phyloP scores from a whole-genome alignment of 1,140 invertebrate species.

The Ips typographus region DNA sequence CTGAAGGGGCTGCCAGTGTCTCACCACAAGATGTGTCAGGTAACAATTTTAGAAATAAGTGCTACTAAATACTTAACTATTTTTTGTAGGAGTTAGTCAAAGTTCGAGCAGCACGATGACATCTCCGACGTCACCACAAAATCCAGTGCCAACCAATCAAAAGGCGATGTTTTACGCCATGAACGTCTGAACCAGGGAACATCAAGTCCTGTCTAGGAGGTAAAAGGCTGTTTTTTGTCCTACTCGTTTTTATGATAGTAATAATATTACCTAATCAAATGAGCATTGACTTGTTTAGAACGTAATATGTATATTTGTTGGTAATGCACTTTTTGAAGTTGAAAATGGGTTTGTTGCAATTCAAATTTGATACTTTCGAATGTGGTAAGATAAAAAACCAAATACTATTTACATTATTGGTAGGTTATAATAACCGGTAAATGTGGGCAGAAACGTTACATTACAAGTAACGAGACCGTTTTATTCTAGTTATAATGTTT shows the following conservation, averaged over 20 bases:
- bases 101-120: slow-evolving; percentile 53
- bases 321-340: too few relatives aligned
- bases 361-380: too few relatives aligned
- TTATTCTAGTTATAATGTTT: slow-evolving; percentile 20
- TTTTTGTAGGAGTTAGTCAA: slow-evolving; percentile 33
- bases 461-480: slow-evolving; percentile 24
- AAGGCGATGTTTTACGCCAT: slow-evolving; percentile 62
- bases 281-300: too few relatives aligned
- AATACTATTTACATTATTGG: neutral
- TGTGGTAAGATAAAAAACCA: too few relatives aligned
- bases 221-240: slow-evolving; percentile 20
- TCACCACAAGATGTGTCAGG: slow-evolving; percentile 56
- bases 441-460: slow-evolving; percentile 32
- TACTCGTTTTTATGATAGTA: neutral
- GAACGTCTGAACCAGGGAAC: slow-evolving; percentile 56
- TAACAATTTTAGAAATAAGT: slow-evolving; percentile 17
- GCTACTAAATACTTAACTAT: neutral
- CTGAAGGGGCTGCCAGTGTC: slow-evolving; percentile 63
- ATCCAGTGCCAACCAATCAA: slow-evolving; percentile 39
- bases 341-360: too few relatives aligned
- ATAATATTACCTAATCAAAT: neutral
- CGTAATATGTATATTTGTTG: too few relatives aligned
- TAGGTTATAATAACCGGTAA: slow-evolving; percentile 37
- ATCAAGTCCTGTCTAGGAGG: neutral
- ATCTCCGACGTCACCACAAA: slow-evolving; percentile 53